These are phyloP conservation scores for Melitaea athalia DNA, from an alignment of 2,888 invertebrate species.

Conservation along the genomic window DNA sequence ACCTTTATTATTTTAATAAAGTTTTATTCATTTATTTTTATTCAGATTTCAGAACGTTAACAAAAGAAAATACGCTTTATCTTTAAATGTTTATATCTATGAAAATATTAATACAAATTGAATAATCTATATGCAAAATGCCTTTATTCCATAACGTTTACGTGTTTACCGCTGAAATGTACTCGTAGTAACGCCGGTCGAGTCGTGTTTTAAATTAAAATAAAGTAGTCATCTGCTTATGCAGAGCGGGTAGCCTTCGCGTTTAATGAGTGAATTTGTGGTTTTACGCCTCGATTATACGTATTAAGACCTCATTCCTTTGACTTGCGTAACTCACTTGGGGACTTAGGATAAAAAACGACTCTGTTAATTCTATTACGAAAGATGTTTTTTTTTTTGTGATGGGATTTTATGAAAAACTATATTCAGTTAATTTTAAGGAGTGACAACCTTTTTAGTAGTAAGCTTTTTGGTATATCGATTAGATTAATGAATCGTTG, in stretches of 20 bases:
- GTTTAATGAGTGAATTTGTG: constrained; percentile 17
- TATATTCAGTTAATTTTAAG: too few relatives aligned
- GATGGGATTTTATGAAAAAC: too few relatives aligned
- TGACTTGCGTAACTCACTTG: not conserved
- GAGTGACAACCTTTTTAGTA: too few relatives aligned
- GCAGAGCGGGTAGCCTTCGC: constrained; percentile 8
- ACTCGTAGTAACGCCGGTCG: not conserved
- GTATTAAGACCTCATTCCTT: not conserved
- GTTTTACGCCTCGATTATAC: constrained; percentile 23
- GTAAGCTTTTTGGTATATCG: too few relatives aligned
- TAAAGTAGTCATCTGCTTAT: constrained; percentile 17
- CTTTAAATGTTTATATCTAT: not conserved
- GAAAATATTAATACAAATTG: not conserved
- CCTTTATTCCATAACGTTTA: constrained; percentile 9
- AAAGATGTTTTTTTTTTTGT: too few relatives aligned
- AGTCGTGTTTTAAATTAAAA: constrained; percentile 18
- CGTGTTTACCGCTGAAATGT: constrained; percentile 9
- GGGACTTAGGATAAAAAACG: not conserved
- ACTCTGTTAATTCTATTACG: too few relatives aligned
- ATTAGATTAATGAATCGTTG: too few relatives aligned
- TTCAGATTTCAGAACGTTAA: not conserved
- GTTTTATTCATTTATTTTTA: too few relatives aligned
- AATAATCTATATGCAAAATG: constrained; percentile 11
- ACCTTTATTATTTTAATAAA: too few relatives aligned
- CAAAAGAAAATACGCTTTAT: not conserved